A percentile compares a stretch with the other conserved stretches of the same genome.
phyloP scores from a whole-genome alignment of 37 sponge, comb jelly and placozoan species.

The Bolinopsis microptera region DNA sequence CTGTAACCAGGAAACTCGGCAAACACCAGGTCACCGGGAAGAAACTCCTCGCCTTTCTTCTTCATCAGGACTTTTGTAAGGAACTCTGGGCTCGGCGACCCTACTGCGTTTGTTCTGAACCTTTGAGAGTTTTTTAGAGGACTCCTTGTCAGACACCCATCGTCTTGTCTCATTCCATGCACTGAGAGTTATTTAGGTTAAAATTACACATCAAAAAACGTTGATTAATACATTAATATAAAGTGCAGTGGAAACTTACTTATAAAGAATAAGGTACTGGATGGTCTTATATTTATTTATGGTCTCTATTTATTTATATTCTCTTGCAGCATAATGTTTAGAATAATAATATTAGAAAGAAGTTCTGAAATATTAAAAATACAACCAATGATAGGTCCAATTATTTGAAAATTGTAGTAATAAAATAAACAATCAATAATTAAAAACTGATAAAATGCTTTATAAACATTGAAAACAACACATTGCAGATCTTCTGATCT shows the following conservation, averaged over 20 bases:
- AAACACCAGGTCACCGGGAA: constrained; percentile 24
- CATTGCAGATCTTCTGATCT: background rate
- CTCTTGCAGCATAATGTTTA: too few relatives aligned
- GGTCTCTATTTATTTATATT: too few relatives aligned
- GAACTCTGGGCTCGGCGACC: background rate
- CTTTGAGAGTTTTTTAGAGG: background rate
- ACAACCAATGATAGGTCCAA: background rate
- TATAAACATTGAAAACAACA: background rate
- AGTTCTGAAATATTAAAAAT: too few relatives aligned
- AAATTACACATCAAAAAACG: too few relatives aligned
- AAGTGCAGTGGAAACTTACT: too few relatives aligned
- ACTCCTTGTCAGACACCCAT: background rate
- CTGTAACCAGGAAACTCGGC: constrained; percentile 44
- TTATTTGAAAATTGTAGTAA: background rate
- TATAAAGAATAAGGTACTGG: too few relatives aligned
- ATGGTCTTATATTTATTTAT: too few relatives aligned
- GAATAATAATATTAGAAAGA: too few relatives aligned
- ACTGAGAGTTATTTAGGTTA: background rate
- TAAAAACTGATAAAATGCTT: background rate
- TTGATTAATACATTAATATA: too few relatives aligned
- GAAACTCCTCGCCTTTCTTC: background rate
- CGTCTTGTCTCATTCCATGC: background rate
- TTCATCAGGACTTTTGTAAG: background rate
- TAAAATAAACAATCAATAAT: background rate
- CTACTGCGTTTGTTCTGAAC: background rate